Percentiles rank a stretch among this genome's conserved stretches.
phyloP scores from a whole-genome alignment of 2,888 invertebrate genomes.

The Agrotis puta region DNA sequence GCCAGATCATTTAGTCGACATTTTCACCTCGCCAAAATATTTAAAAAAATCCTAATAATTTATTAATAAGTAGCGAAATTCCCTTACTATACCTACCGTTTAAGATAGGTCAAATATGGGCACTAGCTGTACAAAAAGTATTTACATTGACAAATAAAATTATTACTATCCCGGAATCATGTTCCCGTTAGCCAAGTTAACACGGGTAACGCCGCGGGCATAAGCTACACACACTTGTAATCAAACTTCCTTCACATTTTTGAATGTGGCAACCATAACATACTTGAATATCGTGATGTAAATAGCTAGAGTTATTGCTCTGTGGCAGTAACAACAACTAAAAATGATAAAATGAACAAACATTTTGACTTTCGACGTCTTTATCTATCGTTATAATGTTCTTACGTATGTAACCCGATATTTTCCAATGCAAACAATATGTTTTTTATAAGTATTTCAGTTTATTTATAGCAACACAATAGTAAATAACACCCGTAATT shows the following conservation, averaged over 20 bases:
- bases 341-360: conserved; percentile 51
- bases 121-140: too few species aligned
- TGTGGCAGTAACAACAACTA: conserved; percentile 28
- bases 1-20: too few species aligned
- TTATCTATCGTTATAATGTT: conserved; percentile 29
- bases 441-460: conserved; percentile 1
- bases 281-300: conserved; percentile 68
- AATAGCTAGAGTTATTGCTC: conserved; percentile 70
- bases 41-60: too few species aligned
- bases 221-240: too few species aligned
- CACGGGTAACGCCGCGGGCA: too few species aligned
- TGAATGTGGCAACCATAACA: conserved; percentile 63
- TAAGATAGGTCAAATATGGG: too few species aligned
- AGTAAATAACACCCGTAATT: not conserved
- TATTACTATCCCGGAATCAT: too few species aligned
- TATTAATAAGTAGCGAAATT: too few species aligned
- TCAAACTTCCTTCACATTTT: not conserved
- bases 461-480: not conserved
- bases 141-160: too few species aligned
- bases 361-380: conserved; percentile 31
- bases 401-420: conserved; percentile 37
- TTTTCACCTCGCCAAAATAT: too few species aligned
- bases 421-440: conserved; percentile 30
- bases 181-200: too few species aligned
- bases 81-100: too few species aligned